Conservation (phyloP, 2,888 invertebrate species). For the Autographa gamma region DNA sequence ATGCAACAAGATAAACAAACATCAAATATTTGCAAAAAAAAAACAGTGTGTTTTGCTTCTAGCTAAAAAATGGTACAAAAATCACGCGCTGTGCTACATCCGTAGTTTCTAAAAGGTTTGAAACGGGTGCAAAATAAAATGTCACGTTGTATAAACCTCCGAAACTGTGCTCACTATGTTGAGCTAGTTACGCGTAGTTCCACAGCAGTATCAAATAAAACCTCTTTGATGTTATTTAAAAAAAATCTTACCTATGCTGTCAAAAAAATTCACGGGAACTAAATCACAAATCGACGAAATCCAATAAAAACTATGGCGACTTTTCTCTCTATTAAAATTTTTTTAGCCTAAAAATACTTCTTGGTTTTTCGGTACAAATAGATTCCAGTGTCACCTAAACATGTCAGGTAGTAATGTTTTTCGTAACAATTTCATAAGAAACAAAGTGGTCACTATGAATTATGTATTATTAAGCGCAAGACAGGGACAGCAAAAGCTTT, state of each 20-base stretch:
- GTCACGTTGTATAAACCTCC: conserved; percentile 32
- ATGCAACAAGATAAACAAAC: conserved; percentile 31
- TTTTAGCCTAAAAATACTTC: not conserved
- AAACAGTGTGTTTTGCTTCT: conserved; percentile 10
- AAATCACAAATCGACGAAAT: conserved; percentile 40
- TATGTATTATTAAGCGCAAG: too few species aligned
- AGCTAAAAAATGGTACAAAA: conserved; percentile 34
- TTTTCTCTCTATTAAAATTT: conserved; percentile 2
- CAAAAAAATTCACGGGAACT: conserved; percentile 30
- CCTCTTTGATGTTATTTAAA: conserved; percentile 26
- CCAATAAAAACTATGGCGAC: conserved; percentile 10
- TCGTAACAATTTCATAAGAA: too few species aligned
- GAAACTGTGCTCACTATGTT: conserved; percentile 11
- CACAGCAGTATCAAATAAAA: conserved; percentile 20
- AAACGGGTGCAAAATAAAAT: conserved; percentile 43
- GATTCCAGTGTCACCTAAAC: too few species aligned
- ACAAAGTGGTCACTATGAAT: too few species aligned
- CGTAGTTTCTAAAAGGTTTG: conserved; percentile 46
- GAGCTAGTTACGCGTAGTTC: conserved; percentile 24
- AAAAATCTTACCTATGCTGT: conserved; percentile 36
- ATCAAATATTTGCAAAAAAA: conserved; percentile 32
- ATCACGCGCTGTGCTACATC: conserved; percentile 26
- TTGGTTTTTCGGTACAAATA: too few species aligned
- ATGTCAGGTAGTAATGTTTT: too few species aligned
- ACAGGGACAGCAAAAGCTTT: too few species aligned